Evolutionary conservation across 37 sponge, comb jelly and placozoan genomes (phyloP).

Genomic region (Axinella damicornis): DNA sequence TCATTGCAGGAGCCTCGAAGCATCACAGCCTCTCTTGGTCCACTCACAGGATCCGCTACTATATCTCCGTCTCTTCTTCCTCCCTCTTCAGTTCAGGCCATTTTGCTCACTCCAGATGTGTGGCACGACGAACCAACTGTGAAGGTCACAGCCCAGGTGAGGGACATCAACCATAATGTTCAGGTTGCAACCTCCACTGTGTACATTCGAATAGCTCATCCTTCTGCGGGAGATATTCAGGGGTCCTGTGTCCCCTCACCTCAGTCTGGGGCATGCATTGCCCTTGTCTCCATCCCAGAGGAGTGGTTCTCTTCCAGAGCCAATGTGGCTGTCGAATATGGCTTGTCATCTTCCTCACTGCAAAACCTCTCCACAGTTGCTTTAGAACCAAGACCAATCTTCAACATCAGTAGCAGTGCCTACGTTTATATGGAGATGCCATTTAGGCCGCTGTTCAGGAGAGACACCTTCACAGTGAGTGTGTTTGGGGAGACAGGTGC

Average conservation of each 20-base stretch:
- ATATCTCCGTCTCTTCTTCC: neutral
- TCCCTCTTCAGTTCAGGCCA: slow-evolving; percentile 20
- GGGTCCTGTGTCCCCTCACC: neutral
- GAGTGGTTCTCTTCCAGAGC: slow-evolving; percentile 39
- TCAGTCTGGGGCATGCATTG: slow-evolving; percentile 49
- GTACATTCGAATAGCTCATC: slow-evolving; percentile 6
- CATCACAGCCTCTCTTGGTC: slow-evolving; percentile 42
- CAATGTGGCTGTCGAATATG: slow-evolving; percentile 13
- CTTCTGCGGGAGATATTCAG: neutral
- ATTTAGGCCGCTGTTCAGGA: slow-evolving; percentile 15
- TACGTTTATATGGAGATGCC: slow-evolving; percentile 61
- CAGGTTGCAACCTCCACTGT: slow-evolving; percentile 24
- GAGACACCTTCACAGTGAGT: slow-evolving; percentile 24
- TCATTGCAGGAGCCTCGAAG: neutral
- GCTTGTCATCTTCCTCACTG: neutral
- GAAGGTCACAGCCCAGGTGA: slow-evolving; percentile 67
- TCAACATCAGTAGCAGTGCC: neutral
- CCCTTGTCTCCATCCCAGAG: slow-evolving; percentile 39
- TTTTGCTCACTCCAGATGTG: slow-evolving; percentile 41
- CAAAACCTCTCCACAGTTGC: slow-evolving; percentile 4
- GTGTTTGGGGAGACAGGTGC: slow-evolving; percentile 46
- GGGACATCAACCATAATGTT: slow-evolving; percentile 50
- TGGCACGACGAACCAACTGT: slow-evolving; percentile 55
- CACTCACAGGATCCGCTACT: neutral
- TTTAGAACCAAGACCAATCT: slow-evolving; percentile 13